Evolutionary conservation across 2,113 vertebrate species (phyloP).

Genomic region (Callopanchax toddi): DNA sequence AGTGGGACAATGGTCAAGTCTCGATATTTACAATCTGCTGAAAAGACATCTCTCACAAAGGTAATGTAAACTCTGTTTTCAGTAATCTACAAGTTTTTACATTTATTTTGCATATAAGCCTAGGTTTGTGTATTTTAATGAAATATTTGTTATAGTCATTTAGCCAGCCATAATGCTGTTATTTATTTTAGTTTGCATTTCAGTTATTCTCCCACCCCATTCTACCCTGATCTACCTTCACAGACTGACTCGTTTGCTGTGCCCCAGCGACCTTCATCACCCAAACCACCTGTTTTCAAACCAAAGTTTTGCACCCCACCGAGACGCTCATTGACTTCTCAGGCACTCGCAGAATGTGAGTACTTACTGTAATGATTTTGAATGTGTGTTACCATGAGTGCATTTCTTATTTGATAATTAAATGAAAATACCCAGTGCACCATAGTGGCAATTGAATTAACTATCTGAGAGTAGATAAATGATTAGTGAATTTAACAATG

Average conservation of each 20-base stretch:
- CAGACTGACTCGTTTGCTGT: slow-evolving; percentile 48
- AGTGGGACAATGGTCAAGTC: slow-evolving; percentile 75
- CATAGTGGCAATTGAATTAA: not conserved
- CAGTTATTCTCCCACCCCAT: not conserved
- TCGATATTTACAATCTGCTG: slow-evolving; percentile 75
- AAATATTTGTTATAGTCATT: too few species aligned
- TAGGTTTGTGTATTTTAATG: not conserved
- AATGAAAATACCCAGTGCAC: not conserved
- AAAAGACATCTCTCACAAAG: slow-evolving; percentile 73
- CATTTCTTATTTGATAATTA: not conserved
- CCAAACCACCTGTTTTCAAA: slow-evolving; percentile 61
- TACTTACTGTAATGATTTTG: not conserved
- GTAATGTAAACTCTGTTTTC: slow-evolving; percentile 38
- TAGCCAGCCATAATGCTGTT: not conserved
- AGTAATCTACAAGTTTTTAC: not conserved
- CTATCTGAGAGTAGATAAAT: too few species aligned
- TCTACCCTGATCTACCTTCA: not conserved
- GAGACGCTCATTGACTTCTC: slow-evolving; percentile 53
- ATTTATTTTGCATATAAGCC: not conserved
- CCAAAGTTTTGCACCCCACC: slow-evolving; percentile 53
- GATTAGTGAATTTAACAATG: not conserved
- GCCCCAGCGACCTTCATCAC: slow-evolving; percentile 61
- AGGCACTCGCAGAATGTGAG: slow-evolving; percentile 57
- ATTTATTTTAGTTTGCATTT: not conserved
- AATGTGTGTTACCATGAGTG: not conserved